Conservation (phyloP, 2,888 invertebrate species). For the Meganola albula region DNA sequence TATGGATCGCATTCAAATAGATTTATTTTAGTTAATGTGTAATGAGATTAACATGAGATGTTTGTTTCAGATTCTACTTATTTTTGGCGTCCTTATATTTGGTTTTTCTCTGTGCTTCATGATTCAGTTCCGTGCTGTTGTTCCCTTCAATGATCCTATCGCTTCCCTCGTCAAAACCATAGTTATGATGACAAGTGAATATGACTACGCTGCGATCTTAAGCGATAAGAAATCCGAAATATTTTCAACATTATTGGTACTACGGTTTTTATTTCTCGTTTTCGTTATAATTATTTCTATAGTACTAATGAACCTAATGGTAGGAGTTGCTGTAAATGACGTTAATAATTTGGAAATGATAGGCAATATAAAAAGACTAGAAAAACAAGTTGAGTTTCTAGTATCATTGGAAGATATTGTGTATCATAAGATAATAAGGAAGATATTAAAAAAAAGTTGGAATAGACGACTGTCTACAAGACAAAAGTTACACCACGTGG, state of each 20-base stretch:
- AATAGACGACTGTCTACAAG: background rate
- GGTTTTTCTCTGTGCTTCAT: slow-evolving; percentile 75
- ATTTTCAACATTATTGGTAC: slow-evolving; percentile 40
- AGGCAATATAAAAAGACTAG: slow-evolving; percentile 68
- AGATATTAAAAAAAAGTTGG: slow-evolving; percentile 19
- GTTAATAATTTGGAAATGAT: slow-evolving; percentile 71
- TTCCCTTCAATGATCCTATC: slow-evolving; percentile 69
- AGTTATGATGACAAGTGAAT: slow-evolving; percentile 79
- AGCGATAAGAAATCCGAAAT: slow-evolving; percentile 53
- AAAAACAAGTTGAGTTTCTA: slow-evolving; percentile 74
- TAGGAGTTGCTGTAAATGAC: slow-evolving; percentile 77
- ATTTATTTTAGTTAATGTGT: too few relatives aligned
- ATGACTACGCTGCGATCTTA: slow-evolving; percentile 53
- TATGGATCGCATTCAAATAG: too few relatives aligned
- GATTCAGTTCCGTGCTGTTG: slow-evolving; percentile 65
- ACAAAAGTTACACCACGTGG: slow-evolving; percentile 2
- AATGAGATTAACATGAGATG: too few relatives aligned
- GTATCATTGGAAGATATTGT: slow-evolving; percentile 30
- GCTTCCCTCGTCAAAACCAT: slow-evolving; percentile 71
- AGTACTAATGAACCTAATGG: slow-evolving; percentile 76
- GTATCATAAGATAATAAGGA: slow-evolving; percentile 19
- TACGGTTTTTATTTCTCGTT: slow-evolving; percentile 64
- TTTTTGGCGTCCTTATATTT: slow-evolving; percentile 53
- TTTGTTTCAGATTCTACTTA: slow-evolving; percentile 55
- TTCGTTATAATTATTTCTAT: slow-evolving; percentile 74